Evolutionary conservation across 2,888 invertebrate species (phyloP), one percentile per base, ranked within the genome.

Genomic region (Fissipunctia ypsillon): DNA sequence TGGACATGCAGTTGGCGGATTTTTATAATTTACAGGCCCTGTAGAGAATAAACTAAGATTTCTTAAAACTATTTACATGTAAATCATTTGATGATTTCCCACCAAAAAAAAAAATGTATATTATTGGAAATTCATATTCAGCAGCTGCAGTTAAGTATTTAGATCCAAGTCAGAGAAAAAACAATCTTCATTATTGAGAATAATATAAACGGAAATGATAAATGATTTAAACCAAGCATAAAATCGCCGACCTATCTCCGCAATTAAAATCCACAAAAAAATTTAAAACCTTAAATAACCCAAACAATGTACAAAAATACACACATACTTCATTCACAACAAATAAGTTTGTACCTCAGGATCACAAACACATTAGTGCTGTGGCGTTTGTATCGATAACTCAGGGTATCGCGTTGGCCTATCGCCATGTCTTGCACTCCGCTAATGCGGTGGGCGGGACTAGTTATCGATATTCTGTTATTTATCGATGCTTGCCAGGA

Each of bases 391-490:
- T 89, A 88, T 91, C 91, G 91, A 91, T 89, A 88, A 84, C 80
- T 87, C 80, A 80, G 80, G 67, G 77, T 86, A 86, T 87, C 86
- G 87, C 82, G 85, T 90, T 92, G 91, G 90, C 90, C 84, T 88
- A 88, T 84, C 89, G 91, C 91, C 91, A 91, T 85, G 86, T 86
- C 80, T 82, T 83, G 83, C 83, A 84, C 84, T 88, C 79, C 19
- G 64, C 78, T 85, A 85, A 88, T 87, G 83, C 76, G 76, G 69
- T 81, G 78, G 87, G 87, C 81, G 83, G 84, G 45, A 50, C 72
- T 59, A 35, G 73, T 67, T 84, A 83, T 86, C 85, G 85, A 86
- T 85, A 80, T 65, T 72, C 73, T 74, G 70, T 84, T 79, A 87
- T 88, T 85, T 87, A 88, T 86, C 85, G 85, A 84, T 79, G 72